These are phyloP conservation scores for Anarhynchus alexandrinus DNA, from an alignment of 2,113 vertebrate species.

Conservation along the genomic window DNA sequence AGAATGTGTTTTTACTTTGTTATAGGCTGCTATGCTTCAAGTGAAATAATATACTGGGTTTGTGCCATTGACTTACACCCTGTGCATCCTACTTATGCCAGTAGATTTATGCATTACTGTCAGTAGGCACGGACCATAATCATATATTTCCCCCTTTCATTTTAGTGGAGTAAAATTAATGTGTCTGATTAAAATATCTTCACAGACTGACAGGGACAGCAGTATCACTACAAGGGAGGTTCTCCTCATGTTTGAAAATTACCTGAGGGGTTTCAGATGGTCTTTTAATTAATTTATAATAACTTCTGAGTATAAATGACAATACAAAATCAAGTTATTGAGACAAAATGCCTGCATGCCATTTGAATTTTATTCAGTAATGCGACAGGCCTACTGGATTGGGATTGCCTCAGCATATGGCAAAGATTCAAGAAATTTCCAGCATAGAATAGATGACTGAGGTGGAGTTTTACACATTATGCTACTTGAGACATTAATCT, in stretches of 20 bases:
- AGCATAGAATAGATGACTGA: not conserved
- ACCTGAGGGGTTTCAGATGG: constrained; percentile 41
- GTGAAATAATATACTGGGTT: not conserved
- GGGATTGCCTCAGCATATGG: not conserved
- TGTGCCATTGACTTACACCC: not conserved
- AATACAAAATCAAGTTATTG: constrained; percentile 1
- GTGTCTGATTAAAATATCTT: constrained; percentile 45
- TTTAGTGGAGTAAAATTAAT: constrained; percentile 35
- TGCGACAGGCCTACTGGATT: not conserved
- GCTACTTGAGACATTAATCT: not conserved
- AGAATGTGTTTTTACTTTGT: not conserved
- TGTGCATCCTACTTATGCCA: not conserved
- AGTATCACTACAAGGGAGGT: not conserved
- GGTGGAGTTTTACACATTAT: not conserved
- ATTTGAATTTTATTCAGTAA: constrained; percentile 11
- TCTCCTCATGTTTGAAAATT: constrained; percentile 35
- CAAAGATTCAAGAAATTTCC: constrained; percentile 11
- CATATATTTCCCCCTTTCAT: not conserved
- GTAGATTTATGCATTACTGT: constrained; percentile 1
- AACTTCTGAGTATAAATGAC: constrained; percentile 27
- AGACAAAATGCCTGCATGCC: not conserved
- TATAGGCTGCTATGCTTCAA: not conserved
- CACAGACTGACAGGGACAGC: constrained; percentile 15
- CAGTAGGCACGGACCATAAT: not conserved
- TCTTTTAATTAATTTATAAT: constrained; percentile 57